Percentiles rank a stretch among this genome's conserved stretches.
Evolutionary conservation across 2,888 invertebrate genomes (phyloP).

Genomic region (Ophion ellenae): DNA sequence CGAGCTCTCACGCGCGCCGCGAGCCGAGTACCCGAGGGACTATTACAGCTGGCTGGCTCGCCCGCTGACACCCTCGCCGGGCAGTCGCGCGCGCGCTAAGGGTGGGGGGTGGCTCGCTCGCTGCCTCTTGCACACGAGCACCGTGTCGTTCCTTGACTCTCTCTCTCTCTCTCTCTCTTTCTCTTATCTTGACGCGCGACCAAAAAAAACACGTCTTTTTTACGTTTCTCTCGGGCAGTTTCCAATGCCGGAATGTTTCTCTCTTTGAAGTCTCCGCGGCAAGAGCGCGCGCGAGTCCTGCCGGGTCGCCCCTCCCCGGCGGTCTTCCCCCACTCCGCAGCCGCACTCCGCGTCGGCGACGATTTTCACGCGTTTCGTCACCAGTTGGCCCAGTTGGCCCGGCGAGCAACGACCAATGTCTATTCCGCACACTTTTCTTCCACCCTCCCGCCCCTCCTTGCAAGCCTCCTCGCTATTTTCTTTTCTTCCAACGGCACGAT

Average conservation of each 20-base stretch:
- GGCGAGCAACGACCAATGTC: slow-evolving; percentile 4
- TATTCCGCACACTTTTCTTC: background rate
- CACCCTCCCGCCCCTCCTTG: background rate
- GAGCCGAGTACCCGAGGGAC: slow-evolving; percentile 60
- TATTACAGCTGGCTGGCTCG: slow-evolving; percentile 60
- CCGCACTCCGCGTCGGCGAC: background rate
- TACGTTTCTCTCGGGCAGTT: background rate
- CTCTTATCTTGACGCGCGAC: background rate
- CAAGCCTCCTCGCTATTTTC: background rate
- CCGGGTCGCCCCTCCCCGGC: background rate
- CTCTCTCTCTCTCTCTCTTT: slow-evolving; percentile 23
- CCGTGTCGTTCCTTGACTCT: slow-evolving; percentile 50
- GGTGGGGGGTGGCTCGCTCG: slow-evolving; percentile 35
- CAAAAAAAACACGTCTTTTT: slow-evolving; percentile 10
- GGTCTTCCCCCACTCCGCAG: background rate
- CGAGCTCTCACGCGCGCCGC: slow-evolving; percentile 52
- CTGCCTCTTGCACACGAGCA: slow-evolving; percentile 33
- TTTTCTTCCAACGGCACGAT: background rate
- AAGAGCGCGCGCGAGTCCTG: background rate
- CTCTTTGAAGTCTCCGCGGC: background rate
- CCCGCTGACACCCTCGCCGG: slow-evolving; percentile 41
- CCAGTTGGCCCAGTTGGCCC: slow-evolving; percentile 41
- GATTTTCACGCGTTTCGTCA: slow-evolving; percentile 17
- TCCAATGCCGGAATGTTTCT: background rate
- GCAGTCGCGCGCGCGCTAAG: slow-evolving; percentile 19